Evolutionary conservation across 2,888 invertebrate species (phyloP).

Genomic region (Drosophila neonasuta): DNA sequence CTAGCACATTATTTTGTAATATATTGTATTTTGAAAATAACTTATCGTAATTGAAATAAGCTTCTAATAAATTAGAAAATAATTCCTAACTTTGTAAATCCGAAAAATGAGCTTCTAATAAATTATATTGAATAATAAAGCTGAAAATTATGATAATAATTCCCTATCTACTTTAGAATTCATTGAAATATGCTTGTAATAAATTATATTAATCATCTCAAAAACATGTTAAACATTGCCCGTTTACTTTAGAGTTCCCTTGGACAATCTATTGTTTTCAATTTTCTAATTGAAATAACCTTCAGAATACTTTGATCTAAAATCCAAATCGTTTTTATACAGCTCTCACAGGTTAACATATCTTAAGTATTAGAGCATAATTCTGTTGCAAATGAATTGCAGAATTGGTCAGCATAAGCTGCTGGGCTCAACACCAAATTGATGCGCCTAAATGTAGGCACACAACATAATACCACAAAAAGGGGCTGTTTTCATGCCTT

Average conservation of each 20-base stretch:
- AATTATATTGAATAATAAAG: too few species aligned
- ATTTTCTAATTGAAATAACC: not conserved
- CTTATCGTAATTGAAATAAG: too few species aligned
- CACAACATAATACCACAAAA: constrained; percentile 11
- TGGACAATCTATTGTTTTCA: not conserved
- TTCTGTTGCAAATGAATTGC: not conserved
- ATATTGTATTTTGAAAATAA: too few species aligned
- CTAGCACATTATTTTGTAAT: too few species aligned
- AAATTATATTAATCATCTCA: not conserved
- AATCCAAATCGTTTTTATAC: not conserved
- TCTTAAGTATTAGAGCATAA: not conserved
- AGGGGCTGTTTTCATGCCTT: constrained; percentile 35
- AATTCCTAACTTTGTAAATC: too few species aligned
- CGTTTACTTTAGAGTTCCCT: not conserved
- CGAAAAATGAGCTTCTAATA: too few species aligned
- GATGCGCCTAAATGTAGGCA: constrained; percentile 57
- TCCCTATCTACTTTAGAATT: too few species aligned
- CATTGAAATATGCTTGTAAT: too few species aligned
- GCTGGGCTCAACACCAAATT: constrained; percentile 20
- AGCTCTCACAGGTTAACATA: not conserved
- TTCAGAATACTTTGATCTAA: not conserved
- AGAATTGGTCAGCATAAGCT: constrained; percentile 13
- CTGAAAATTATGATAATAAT: too few species aligned
- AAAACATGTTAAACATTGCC: not conserved
- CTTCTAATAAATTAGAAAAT: too few species aligned